Evolutionary conservation across 2,797 vertebrate species (phyloP).

Genomic region (Coregonus sp.): DNA sequence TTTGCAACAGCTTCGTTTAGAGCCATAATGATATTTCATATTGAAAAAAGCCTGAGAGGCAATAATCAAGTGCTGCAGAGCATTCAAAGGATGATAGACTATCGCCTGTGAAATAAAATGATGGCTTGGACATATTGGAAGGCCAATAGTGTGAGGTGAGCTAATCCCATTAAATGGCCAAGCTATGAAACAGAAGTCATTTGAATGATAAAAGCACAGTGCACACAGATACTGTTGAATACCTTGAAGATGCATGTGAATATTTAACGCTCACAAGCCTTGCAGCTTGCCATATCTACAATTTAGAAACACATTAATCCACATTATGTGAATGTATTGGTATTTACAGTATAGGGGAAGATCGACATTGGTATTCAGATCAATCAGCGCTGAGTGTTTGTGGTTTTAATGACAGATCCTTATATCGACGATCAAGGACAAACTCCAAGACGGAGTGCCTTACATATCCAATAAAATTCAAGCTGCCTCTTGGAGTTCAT

Average conservation of each 20-base stretch:
- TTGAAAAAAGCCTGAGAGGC: background rate
- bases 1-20: background rate
- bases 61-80: background rate
- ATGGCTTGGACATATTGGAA: background rate
- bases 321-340: background rate
- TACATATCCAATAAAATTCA: constrained; percentile 29
- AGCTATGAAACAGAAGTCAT: no score
- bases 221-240: no score
- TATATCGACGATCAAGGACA: constrained; percentile 36
- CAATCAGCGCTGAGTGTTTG: constrained; percentile 1
- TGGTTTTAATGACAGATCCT: constrained; percentile 16
- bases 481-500: background rate
- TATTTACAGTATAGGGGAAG: background rate
- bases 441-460: constrained; percentile 28
- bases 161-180: no score
- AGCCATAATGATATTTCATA: background rate
- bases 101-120: background rate
- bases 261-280: no score
- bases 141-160: background rate
- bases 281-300: no score
- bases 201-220: no score
- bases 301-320: background rate
- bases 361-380: constrained; percentile 24
- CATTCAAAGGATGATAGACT: background rate
- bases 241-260: no score